Conservation (phyloP, 2,888 invertebrate species). For the Smittia sp. region DNA sequence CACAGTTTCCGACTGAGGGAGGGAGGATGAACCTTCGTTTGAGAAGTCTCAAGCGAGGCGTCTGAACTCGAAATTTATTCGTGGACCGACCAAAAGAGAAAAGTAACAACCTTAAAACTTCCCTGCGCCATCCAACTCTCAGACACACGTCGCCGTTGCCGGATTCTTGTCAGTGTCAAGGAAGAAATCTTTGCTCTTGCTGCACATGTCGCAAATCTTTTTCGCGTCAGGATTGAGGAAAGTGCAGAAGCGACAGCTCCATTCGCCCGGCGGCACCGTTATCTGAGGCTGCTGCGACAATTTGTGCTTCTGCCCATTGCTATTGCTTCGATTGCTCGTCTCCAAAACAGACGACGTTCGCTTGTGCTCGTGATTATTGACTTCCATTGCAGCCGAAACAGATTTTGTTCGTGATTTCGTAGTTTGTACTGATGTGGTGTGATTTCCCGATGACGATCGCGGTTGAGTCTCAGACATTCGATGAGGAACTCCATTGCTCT, state of each 20-base stretch:
- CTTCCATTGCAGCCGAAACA: constrained; percentile 29
- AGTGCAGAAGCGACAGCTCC: constrained; percentile 68
- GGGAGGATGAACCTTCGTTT: too few relatives aligned
- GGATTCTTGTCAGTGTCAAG: constrained; percentile 51
- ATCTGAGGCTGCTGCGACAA: constrained; percentile 19
- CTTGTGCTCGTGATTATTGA: constrained; percentile 38
- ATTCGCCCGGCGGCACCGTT: constrained; percentile 50
- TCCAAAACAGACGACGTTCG: constrained; percentile 12
- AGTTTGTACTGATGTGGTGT: constrained; percentile 33
- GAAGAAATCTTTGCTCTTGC: constrained; percentile 55
- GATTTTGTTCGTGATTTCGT: constrained; percentile 40
- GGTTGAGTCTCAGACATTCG: neutral
- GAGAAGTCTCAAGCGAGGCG: too few relatives aligned
- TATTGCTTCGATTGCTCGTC: constrained; percentile 34
- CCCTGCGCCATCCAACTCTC: constrained; percentile 42
- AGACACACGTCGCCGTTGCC: constrained; percentile 49
- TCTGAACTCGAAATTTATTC: too few relatives aligned
- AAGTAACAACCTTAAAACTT: constrained; percentile 14
- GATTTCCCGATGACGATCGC: constrained; percentile 8
- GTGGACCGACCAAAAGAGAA: neutral
- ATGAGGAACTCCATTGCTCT: constrained; percentile 10
- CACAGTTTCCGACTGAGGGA: too few relatives aligned
- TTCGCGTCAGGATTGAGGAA: constrained; percentile 59
- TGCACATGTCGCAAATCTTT: constrained; percentile 70
- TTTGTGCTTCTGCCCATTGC: constrained; percentile 4